These are phyloP conservation scores for Nomada ruficornis DNA, from an alignment of 2,888 invertebrate genomes.

Conservation along the genomic window DNA sequence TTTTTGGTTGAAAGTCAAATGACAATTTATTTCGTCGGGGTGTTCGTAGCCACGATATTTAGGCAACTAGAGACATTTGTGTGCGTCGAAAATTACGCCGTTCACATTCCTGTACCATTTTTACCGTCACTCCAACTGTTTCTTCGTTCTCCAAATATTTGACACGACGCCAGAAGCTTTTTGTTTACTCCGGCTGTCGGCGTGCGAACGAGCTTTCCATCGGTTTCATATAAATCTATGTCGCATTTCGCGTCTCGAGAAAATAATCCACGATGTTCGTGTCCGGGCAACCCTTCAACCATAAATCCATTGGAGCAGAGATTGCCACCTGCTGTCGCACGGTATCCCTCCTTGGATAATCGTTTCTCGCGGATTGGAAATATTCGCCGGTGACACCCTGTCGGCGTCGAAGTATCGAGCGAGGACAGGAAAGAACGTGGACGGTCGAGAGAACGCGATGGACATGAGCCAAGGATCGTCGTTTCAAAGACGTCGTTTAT, in stretches of 20 bases:
- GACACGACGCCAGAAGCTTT: constrained; percentile 37
- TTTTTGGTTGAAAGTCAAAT: not conserved
- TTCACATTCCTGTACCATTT: constrained; percentile 57
- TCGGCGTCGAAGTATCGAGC: not conserved
- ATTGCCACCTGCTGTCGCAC: not conserved
- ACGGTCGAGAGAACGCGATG: not conserved
- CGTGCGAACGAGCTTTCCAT: not conserved
- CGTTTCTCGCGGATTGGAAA: not conserved
- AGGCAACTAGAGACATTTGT: not conserved
- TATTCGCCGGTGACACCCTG: not conserved
- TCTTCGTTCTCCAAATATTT: constrained; percentile 58
- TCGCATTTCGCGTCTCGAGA: not conserved
- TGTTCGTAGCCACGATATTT: not conserved
- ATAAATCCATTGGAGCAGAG: not conserved
- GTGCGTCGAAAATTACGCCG: constrained; percentile 16
- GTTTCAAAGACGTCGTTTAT: not conserved
- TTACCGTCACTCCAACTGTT: constrained; percentile 55
- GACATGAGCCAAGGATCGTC: constrained; percentile 1
- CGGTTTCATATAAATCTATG: constrained; percentile 29
- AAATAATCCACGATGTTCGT: not conserved
- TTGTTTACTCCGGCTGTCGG: constrained; percentile 25
- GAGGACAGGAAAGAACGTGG: not conserved
- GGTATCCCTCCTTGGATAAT: not conserved
- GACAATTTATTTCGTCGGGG: not conserved
- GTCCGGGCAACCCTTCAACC: too few relatives aligned